Evolutionary conservation across 2,797 vertebrate genomes (phyloP).

Genomic region (Catharus ustulatus): DNA sequence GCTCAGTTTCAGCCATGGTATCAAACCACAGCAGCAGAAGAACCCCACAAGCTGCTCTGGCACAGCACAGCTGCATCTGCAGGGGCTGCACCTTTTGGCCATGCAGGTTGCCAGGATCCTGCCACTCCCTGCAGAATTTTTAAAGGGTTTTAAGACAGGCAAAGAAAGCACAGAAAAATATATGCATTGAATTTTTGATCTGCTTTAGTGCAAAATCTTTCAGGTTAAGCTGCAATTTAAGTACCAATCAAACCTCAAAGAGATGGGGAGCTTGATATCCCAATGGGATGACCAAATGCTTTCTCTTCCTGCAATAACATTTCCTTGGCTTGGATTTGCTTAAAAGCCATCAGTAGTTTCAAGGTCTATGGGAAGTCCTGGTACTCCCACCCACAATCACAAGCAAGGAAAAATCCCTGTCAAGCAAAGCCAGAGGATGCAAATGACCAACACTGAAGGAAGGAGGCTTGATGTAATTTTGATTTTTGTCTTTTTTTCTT

Average conservation of each 20-base stretch:
- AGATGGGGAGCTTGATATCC: background rate
- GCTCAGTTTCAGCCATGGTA: background rate
- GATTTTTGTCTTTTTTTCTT: background rate
- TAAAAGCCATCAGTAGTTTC: background rate
- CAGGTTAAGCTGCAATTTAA: background rate
- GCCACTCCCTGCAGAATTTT: background rate
- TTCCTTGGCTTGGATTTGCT: background rate
- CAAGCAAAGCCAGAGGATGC: background rate
- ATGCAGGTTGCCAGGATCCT: background rate
- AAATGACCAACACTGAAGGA: accelerated
- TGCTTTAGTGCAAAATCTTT: background rate
- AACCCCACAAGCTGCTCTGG: background rate
- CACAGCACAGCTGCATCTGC: background rate
- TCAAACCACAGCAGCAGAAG: background rate
- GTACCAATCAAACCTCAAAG: background rate
- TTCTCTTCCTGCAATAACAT: background rate
- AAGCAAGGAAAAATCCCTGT: background rate
- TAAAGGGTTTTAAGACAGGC: background rate
- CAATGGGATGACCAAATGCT: background rate
- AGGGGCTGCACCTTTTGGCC: background rate
- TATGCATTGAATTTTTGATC: background rate
- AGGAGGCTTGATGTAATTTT: background rate
- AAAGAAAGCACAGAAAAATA: background rate
- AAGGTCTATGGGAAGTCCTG: background rate
- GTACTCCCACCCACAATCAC: background rate